Evolutionary conservation across 2,797 vertebrate species (phyloP).

Genomic region (Myotis myotis): DNA sequence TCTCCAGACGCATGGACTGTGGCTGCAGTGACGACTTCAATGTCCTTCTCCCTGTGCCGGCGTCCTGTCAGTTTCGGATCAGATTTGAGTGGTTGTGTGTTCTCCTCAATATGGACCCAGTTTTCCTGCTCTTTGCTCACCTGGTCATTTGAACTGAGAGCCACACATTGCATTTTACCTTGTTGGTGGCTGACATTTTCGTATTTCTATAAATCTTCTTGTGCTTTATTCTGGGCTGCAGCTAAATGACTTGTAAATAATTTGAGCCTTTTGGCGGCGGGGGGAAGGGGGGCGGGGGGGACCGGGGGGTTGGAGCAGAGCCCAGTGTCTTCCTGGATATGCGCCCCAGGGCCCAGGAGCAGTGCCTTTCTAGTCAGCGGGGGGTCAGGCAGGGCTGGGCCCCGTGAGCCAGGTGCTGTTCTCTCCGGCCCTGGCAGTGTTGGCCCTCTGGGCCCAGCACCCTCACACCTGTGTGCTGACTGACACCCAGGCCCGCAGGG

Average conservation of each 20-base stretch:
- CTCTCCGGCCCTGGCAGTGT: too few relatives aligned
- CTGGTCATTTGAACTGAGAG: not conserved
- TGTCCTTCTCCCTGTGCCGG: rapidly evolving
- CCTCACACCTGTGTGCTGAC: too few relatives aligned
- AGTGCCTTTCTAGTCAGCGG: too few relatives aligned
- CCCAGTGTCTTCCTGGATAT: not conserved
- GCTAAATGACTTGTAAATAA: not conserved
- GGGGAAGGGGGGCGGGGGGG: too few relatives aligned
- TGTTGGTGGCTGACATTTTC: too few relatives aligned
- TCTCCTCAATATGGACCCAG: too few relatives aligned
- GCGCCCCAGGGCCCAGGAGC: too few relatives aligned
- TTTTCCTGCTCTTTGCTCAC: not conserved
- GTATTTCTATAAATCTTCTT: not conserved
- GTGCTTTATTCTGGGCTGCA: not conserved
- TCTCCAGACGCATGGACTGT: not conserved
- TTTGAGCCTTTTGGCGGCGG: not conserved
- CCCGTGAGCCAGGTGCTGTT: too few relatives aligned
- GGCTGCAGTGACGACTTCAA: not conserved
- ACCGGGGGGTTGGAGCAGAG: not conserved
- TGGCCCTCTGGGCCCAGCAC: not conserved
- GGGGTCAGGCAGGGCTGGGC: too few relatives aligned
- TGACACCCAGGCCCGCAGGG: rapidly evolving
- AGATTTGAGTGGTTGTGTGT: too few relatives aligned
- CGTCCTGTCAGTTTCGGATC: not conserved
- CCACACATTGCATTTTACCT: not conserved